phyloP scores from a whole-genome alignment of 1,140 invertebrate species.

The Trichomalopsis sarcophagae region DNA sequence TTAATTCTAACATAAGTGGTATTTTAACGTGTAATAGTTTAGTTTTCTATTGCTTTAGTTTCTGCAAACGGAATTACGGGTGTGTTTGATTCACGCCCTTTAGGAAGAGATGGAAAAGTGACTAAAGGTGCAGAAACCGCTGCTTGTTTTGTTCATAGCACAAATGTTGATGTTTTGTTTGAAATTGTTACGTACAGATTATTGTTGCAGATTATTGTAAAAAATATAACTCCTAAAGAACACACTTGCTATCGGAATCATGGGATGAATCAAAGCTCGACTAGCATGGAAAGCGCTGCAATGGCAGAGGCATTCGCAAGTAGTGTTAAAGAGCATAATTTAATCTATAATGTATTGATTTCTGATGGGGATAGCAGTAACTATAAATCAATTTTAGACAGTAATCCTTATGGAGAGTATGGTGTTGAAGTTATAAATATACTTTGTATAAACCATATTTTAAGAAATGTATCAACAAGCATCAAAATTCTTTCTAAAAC shows the following conservation, averaged over 20 bases:
- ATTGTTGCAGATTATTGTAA: background rate
- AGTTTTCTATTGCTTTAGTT: background rate
- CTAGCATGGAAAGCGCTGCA: too few relatives aligned
- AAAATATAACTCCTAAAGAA: background rate
- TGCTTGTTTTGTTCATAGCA: background rate
- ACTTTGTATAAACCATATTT: conserved; percentile 11
- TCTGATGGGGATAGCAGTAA: conserved; percentile 34
- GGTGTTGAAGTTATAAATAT: conserved; percentile 27
- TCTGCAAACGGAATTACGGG: background rate
- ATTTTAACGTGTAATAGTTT: conserved; percentile 2
- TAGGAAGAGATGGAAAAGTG: background rate
- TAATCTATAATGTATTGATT: conserved; percentile 27
- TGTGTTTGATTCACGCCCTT: background rate
- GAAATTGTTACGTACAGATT: background rate
- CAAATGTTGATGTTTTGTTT: background rate
- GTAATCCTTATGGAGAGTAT: too few relatives aligned
- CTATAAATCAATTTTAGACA: background rate
- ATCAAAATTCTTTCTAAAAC: background rate
- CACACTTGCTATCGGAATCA: too few relatives aligned
- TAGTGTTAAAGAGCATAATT: conserved; percentile 48
- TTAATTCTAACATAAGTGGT: background rate
- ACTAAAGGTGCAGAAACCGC: background rate
- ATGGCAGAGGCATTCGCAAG: too few relatives aligned
- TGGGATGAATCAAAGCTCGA: too few relatives aligned
- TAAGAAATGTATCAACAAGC: conserved; percentile 10